Evolutionary conservation across 2,797 vertebrate genomes (phyloP), one percentile per base, ranked within the genome.

Genomic region (Chloroceryle inda): DNA sequence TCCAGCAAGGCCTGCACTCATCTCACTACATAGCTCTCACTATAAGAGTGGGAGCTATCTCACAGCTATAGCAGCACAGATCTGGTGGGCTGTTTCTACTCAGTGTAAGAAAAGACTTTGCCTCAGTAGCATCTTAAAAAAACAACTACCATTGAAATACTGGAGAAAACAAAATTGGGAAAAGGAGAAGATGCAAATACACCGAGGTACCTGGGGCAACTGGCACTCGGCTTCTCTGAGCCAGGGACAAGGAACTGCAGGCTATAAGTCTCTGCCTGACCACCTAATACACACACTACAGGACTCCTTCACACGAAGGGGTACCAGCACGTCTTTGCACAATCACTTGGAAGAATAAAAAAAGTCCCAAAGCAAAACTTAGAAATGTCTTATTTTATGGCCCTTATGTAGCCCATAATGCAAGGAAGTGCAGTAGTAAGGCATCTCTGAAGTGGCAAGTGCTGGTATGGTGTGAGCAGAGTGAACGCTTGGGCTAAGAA

Each of bases 221-320:
- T 2, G 6, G 21, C 38, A 3, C 37, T 9, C 24, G 85, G 50
- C 11, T 33, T 18, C 19, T n/a, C 18, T 4, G 26, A 45, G 61
- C 23, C 33, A 35, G n/a, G 53, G 52, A 13, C 4, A 1, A 1
- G 29, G 31, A 49, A 42, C 0, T 8, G 24, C 13, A 6, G 23
- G 31, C 3, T 4, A 1, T 13, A 27, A 31, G 18, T 33, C 56
- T 37, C 22, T 69, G 62, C 20, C 21, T 23, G 23, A 38, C 11
- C 50, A 61, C 35, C 8, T 15, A 13, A 13, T 3, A 31, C 27
- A 50, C 33, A 20, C 10, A 5, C 15, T 9, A n/a, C 52, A 71
- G 35, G 44, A 35, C 50, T 22, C 20, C 55, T 7, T 23, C 31
- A 38, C 45, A 3, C 14, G 1, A 38, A 29, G 23, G 27, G 31